A percentile compares a stretch with the other conserved stretches of the same genome.
Conservation (phyloP, 2,888 invertebrate genomes). For the Metellina segmentata region DNA sequence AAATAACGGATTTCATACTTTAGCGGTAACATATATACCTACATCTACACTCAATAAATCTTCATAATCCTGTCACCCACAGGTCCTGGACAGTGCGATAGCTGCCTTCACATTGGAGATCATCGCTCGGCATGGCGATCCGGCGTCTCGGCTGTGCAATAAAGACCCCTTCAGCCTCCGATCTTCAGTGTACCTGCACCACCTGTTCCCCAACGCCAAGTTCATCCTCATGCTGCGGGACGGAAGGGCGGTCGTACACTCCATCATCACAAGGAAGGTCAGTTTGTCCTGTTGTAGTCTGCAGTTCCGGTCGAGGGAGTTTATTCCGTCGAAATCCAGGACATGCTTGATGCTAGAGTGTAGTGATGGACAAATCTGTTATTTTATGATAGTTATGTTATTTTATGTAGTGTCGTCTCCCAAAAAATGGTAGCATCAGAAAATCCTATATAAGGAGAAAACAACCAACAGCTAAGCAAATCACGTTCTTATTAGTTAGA, state of each 20-base stretch:
- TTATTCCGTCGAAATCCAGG: too few species aligned
- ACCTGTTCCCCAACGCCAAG: conserved; percentile 97
- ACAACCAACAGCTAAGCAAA: too few species aligned
- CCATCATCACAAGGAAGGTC: conserved; percentile 97
- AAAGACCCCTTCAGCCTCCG: conserved; percentile 99
- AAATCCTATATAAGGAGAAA: too few species aligned
- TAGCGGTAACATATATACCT: too few species aligned
- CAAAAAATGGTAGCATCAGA: too few species aligned
- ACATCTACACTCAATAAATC: not conserved
- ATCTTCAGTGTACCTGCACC: conserved; percentile 95
- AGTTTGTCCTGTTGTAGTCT: not conserved
- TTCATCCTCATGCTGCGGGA: conserved; percentile 99
- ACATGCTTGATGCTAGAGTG: too few species aligned
- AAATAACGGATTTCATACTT: conserved; percentile 36
- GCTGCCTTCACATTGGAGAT: conserved; percentile 97
- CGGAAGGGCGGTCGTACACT: conserved; percentile 98
- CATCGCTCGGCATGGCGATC: conserved; percentile 97
- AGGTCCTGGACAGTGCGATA: conserved; percentile 95
- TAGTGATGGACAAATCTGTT: too few species aligned
- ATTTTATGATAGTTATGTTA: too few species aligned
- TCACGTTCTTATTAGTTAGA: too few species aligned
- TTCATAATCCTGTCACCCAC: conserved; percentile 82
- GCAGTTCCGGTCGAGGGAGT: not conserved
- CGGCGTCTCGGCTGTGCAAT: conserved; percentile 96
- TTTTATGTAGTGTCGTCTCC: too few species aligned